Evolutionary conservation across 2,797 vertebrate genomes (phyloP), one percentile per base, ranked within the genome.

Genomic region (Spheniscus humboldti): DNA sequence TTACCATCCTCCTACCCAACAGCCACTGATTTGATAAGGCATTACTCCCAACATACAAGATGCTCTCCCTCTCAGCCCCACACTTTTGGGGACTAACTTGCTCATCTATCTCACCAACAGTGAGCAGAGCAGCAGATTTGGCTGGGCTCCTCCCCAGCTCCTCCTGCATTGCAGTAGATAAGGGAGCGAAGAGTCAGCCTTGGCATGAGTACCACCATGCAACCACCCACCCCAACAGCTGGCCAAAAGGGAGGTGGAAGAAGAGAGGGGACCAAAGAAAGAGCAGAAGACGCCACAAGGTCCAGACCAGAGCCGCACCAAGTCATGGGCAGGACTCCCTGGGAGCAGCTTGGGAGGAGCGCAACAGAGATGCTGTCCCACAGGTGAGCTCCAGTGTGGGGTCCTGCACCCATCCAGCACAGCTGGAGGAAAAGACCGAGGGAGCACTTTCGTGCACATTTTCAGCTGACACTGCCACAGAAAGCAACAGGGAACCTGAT

Each of bases 381-480:
- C 56, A 59, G 52, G 33, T 28, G 31, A 79, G 53, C 52, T 35
- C 63, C 3, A 0, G 41, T 3, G 18, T 19, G 4, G 0, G 11
- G 9, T 57, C 80, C 24, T 0, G 64, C 72, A 47, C 15, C 10
- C 3, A 2, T n/a, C 11, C 48, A 11, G 62, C 33, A 41, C 25
- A 67, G n/a, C 1, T 0, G 33, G 10, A 67, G 14, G 37, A 9
- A 50, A 18, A 76, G n/a, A 35, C 11, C 1, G 1, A 50, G 41
- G 41, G 17, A 92, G n/a, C 17, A 20, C 23, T 43, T 62, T 14
- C 0, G 0, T 20, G 35, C 25, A n/a, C 4, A 0, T 72, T 72
- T 79, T 64, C 45, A 76, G 43, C 48, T 41, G 48, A 67, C 22
- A 9, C 45, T 50, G 31, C 37, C 56, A 63, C 37, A 47, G 63